These are phyloP conservation scores for Drosophila austrosaltans DNA, from an alignment of 2,888 invertebrate species.

Conservation along the genomic window DNA sequence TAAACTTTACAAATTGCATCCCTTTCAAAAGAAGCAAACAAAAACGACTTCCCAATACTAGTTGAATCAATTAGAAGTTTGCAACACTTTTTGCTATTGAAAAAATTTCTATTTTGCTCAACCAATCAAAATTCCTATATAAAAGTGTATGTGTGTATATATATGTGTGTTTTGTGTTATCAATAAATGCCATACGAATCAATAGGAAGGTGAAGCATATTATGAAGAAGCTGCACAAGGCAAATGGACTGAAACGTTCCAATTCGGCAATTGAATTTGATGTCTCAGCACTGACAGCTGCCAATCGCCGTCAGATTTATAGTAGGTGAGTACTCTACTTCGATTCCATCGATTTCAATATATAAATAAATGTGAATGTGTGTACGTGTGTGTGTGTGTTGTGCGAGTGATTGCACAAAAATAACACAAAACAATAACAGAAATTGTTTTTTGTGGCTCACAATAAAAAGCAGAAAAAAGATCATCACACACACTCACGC, in stretches of 20 bases:
- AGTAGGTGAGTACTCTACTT: constrained; percentile 82
- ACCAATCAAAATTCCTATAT: background rate
- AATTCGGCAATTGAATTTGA: constrained; percentile 89
- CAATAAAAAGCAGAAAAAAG: constrained; percentile 8
- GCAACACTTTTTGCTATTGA: constrained; percentile 6
- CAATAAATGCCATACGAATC: constrained; percentile 9
- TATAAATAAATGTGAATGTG: constrained; percentile 1
- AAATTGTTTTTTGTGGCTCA: constrained; percentile 3
- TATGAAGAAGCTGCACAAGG: constrained; percentile 84
- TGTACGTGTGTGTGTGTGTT: constrained; percentile 29
- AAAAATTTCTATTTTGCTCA: background rate
- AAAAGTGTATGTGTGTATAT: constrained; percentile 17
- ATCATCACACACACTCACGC: constrained; percentile 28
- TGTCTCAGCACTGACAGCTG: constrained; percentile 86
- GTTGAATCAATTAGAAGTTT: background rate
- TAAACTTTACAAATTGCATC: background rate
- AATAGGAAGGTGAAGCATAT: constrained; percentile 84
- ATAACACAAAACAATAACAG: constrained; percentile 17
- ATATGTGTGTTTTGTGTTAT: constrained; percentile 3
- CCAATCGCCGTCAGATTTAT: constrained; percentile 87
- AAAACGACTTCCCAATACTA: background rate
- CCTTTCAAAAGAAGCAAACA: background rate
- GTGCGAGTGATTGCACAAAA: constrained; percentile 10
- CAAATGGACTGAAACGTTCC: constrained; percentile 85
- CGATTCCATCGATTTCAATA: background rate